These are phyloP conservation scores for Troides oblongomaculatus DNA, from an alignment of 2,888 invertebrate genomes.

Conservation along the genomic window DNA sequence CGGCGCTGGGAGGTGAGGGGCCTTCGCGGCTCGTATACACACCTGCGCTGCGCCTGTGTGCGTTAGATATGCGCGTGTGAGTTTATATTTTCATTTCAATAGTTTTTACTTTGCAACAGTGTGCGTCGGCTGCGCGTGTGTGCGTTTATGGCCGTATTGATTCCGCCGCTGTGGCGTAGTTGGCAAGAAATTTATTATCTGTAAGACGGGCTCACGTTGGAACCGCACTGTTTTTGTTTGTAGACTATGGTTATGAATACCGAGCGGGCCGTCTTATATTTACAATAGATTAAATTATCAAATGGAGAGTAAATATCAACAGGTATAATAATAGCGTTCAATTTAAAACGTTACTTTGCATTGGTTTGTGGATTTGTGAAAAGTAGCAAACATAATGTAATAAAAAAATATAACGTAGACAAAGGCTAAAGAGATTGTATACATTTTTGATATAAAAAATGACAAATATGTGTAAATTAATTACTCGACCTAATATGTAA, in stretches of 20 bases:
- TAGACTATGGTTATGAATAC: neutral
- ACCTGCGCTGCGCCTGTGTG: constrained; percentile 55
- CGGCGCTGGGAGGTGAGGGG: constrained; percentile 41
- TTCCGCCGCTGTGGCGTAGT: constrained; percentile 59
- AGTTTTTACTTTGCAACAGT: constrained; percentile 73
- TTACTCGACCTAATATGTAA: too few species aligned
- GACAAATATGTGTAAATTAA: too few species aligned
- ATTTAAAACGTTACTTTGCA: too few species aligned
- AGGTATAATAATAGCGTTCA: neutral
- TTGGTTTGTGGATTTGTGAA: too few species aligned
- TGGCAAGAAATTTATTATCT: constrained; percentile 69
- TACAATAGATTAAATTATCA: neutral
- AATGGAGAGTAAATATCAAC: neutral
- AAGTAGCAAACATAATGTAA: too few species aligned
- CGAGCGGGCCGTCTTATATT: neutral
- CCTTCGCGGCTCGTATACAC: constrained; percentile 53
- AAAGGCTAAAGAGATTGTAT: too few species aligned
- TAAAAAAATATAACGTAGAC: too few species aligned
- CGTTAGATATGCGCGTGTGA: constrained; percentile 46
- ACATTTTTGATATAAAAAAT: too few species aligned
- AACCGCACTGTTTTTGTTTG: constrained; percentile 9
- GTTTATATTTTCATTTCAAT: constrained; percentile 77
- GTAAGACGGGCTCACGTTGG: constrained; percentile 45
- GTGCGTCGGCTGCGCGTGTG: constrained; percentile 57
- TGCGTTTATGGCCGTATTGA: constrained; percentile 76